Evolutionary conservation across 2,113 vertebrate species (phyloP).

Genomic region (Chionodraco myersi): DNA sequence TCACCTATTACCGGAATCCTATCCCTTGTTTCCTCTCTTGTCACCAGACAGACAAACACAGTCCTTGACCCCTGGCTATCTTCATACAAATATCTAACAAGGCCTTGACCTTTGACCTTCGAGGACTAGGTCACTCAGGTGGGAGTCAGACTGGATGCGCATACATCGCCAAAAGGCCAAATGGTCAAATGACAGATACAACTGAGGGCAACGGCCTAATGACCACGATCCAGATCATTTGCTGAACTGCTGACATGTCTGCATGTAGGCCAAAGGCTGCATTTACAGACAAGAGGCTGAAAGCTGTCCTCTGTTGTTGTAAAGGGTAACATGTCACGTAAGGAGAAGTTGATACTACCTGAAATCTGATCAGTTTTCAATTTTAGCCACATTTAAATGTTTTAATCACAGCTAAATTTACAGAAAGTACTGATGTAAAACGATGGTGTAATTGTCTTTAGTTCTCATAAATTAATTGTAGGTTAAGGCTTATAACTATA

Average conservation of each 20-base stretch:
- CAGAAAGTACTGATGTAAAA: background rate
- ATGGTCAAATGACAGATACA: constrained; percentile 37
- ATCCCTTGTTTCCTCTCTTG: constrained; percentile 75
- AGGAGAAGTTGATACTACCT: background rate
- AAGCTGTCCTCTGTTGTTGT: background rate
- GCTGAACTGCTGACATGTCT: background rate
- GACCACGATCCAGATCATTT: constrained; percentile 15
- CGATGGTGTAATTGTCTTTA: background rate
- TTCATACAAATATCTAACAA: constrained; percentile 61
- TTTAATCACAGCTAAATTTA: background rate
- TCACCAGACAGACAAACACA: constrained; percentile 67
- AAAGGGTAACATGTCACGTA: background rate
- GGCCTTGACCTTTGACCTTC: constrained; percentile 57
- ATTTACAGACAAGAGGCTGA: constrained; percentile 1
- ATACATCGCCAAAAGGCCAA: constrained; percentile 26
- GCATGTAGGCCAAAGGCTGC: background rate
- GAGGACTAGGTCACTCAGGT: constrained; percentile 48
- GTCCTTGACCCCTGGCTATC: constrained; percentile 60
- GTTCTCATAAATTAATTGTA: background rate
- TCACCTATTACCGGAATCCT: constrained; percentile 79
- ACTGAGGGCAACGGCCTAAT: constrained; percentile 4
- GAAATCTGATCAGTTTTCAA: background rate
- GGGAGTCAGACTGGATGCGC: constrained; percentile 23
- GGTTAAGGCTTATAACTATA: background rate
- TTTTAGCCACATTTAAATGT: background rate